These are phyloP conservation scores for Lophotis ruficrista DNA, from an alignment of 2,113 vertebrate genomes.

Conservation along the genomic window DNA sequence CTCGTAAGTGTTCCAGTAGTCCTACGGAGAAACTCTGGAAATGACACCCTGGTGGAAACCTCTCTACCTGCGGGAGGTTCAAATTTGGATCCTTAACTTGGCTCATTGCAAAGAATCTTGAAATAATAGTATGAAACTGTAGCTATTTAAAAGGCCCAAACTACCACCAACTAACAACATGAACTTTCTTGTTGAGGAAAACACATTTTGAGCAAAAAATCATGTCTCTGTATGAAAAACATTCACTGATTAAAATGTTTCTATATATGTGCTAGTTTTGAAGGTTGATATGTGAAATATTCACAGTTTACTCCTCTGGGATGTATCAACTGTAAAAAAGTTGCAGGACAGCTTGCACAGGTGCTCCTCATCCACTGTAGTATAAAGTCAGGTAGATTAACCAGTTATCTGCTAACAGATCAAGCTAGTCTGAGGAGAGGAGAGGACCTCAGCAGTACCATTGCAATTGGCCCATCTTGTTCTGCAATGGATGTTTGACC, in stretches of 20 bases:
- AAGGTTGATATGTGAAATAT: background rate
- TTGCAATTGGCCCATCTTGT: background rate
- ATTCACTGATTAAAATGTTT: background rate
- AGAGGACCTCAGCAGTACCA: background rate
- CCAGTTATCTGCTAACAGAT: background rate
- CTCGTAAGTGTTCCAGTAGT: background rate
- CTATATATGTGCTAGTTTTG: background rate
- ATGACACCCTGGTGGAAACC: background rate
- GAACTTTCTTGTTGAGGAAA: background rate
- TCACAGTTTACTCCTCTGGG: background rate
- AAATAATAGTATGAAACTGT: background rate
- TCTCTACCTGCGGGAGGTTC: background rate
- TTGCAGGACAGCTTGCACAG: rapidly evolving
- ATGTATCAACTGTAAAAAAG: background rate
- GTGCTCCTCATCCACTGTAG: background rate
- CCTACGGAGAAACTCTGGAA: background rate
- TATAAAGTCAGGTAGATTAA: background rate
- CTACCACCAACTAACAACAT: background rate
- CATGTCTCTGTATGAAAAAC: background rate
- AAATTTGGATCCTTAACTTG: background rate
- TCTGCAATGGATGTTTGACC: background rate
- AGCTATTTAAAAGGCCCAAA: background rate
- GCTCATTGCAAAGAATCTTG: background rate
- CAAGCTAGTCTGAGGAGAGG: background rate
- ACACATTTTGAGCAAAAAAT: background rate